Conservation (phyloP, 2,113 vertebrate genomes). For the Pseudorasbora parva region DNA sequence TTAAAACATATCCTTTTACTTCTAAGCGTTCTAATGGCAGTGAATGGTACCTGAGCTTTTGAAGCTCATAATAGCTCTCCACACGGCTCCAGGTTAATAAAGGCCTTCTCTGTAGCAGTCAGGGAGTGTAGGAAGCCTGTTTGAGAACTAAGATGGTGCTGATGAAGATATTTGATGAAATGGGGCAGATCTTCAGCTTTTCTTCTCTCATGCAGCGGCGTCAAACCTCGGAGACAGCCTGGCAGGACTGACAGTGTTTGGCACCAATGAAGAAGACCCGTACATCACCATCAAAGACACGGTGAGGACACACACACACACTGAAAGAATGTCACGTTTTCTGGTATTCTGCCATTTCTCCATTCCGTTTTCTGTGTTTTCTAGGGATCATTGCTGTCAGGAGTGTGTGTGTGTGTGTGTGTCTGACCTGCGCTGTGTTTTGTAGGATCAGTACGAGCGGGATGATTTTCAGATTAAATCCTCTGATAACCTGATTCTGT, state of each 20-base stretch:
- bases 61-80: no score
- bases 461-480: conserved; percentile 94
- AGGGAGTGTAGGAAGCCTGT: no score
- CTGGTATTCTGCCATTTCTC: not conserved
- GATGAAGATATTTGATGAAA: no score
- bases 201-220: conserved; percentile 70
- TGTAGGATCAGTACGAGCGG: conserved; percentile 93
- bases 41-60: no score
- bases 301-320: conserved; percentile 72
- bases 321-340: not conserved
- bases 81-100: no score
- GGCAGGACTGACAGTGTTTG: conserved; percentile 87
- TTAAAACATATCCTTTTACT: no score
- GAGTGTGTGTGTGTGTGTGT: no score
- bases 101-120: no score
- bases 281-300: conserved; percentile 95
- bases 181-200: not conserved
- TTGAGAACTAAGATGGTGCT: not conserved
- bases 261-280: conserved; percentile 89
- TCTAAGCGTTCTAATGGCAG: no score
- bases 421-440: not conserved
- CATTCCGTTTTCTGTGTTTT: not conserved
- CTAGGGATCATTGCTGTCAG: not conserved
- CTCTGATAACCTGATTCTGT: conserved; percentile 88
- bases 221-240: conserved; percentile 88